A percentile compares a stretch with the other conserved stretches of the same genome.
These are phyloP conservation scores for Hemistola chrysoprasaria DNA, from an alignment of 2,888 invertebrate genomes.

Conservation along the genomic window DNA sequence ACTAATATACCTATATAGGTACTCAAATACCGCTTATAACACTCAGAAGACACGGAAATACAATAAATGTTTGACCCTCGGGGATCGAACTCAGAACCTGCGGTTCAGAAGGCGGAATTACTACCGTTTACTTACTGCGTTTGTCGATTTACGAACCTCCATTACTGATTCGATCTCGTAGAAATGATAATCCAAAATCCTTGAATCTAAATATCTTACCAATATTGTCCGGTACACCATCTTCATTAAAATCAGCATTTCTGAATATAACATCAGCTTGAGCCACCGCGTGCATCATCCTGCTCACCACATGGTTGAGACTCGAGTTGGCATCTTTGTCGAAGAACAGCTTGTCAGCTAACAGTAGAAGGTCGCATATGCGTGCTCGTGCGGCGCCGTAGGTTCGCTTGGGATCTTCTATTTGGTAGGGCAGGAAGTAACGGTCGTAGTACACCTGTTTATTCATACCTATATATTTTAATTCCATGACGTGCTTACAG, in stretches of 20 bases:
- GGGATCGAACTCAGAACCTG: too few species aligned
- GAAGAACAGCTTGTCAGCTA: slow-evolving; percentile 75
- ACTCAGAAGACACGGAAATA: too few species aligned
- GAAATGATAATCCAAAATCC: too few species aligned
- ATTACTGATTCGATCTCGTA: too few species aligned
- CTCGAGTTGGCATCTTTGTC: slow-evolving; percentile 69
- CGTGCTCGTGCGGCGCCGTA: slow-evolving; percentile 56
- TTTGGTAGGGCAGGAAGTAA: slow-evolving; percentile 51
- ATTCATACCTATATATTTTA: too few species aligned
- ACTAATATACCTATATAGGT: too few species aligned
- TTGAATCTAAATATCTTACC: slow-evolving; percentile 40
- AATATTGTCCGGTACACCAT: slow-evolving; percentile 78
- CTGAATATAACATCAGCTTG: slow-evolving; percentile 79
- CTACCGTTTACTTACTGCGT: too few species aligned
- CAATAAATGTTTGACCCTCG: too few species aligned
- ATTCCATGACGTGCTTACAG: too few species aligned
- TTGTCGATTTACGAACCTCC: too few species aligned
- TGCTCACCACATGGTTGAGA: slow-evolving; percentile 61
- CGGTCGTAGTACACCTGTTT: slow-evolving; percentile 14
- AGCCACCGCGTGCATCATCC: slow-evolving; percentile 74
- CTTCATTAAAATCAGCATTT: slow-evolving; percentile 78
- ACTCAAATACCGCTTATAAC: too few species aligned
- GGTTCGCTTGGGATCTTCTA: slow-evolving; percentile 42
- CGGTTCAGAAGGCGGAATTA: too few species aligned
- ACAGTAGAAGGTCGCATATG: slow-evolving; percentile 70